Evolutionary conservation across 2,797 vertebrate species (phyloP).

Genomic region (Spheniscus humboldti): DNA sequence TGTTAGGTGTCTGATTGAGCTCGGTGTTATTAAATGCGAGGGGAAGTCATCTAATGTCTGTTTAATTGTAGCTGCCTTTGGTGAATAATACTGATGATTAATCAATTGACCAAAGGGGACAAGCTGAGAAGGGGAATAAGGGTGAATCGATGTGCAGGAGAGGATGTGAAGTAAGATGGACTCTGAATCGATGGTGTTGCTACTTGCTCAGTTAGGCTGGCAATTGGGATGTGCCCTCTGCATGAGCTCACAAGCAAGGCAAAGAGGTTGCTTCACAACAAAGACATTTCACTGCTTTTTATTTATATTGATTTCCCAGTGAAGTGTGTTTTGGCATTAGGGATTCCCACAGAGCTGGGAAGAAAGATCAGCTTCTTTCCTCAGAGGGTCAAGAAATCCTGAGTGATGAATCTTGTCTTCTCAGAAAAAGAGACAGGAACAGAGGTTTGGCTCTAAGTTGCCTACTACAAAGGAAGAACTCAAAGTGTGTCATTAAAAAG

Average conservation of each 20-base stretch:
- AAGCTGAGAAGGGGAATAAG: slow-evolving; percentile 46
- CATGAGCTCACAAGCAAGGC: slow-evolving; percentile 31
- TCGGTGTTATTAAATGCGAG: background rate
- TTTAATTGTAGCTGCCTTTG: slow-evolving; percentile 56
- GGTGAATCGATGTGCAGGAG: slow-evolving; percentile 18
- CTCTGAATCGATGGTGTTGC: slow-evolving; percentile 48
- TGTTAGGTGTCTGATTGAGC: background rate
- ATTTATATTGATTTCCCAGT: slow-evolving; percentile 72
- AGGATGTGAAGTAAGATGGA: slow-evolving; percentile 33
- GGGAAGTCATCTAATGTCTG: slow-evolving; percentile 37
- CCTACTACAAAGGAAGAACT: background rate
- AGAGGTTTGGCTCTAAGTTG: background rate
- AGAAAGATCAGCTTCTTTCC: slow-evolving; percentile 57
- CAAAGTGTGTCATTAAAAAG: background rate
- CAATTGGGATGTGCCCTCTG: slow-evolving; percentile 38
- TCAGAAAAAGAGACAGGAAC: background rate
- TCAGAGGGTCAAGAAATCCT: slow-evolving; percentile 65
- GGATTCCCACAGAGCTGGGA: slow-evolving; percentile 56
- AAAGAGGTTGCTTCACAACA: slow-evolving; percentile 59
- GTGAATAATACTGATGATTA: slow-evolving; percentile 57
- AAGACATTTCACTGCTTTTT: slow-evolving; percentile 69
- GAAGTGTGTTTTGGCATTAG: slow-evolving; percentile 70
- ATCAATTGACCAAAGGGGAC: slow-evolving; percentile 51
- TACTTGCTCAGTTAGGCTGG: slow-evolving; percentile 48
- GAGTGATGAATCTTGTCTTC: slow-evolving; percentile 51